A percentile compares a stretch with the other conserved stretches of the same genome.
These are phyloP conservation scores for Dasyurus viverrinus DNA, from an alignment of 2,113 vertebrate genomes.

Conservation along the genomic window DNA sequence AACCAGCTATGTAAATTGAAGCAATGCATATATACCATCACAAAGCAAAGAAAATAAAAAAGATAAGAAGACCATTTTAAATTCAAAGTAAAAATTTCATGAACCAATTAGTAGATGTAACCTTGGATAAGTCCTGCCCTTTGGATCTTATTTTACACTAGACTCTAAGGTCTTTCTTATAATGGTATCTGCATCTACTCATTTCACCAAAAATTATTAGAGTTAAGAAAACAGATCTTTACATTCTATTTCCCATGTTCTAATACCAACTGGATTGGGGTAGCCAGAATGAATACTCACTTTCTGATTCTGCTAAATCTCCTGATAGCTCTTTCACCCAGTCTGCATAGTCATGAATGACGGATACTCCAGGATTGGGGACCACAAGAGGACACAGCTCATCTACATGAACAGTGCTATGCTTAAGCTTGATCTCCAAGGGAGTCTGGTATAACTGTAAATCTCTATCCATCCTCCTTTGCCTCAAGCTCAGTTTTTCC, in stretches of 20 bases:
- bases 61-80: background rate
- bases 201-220: background rate
- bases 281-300: conserved; percentile 78
- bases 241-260: background rate
- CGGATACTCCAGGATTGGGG: conserved; percentile 88
- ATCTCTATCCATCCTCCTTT: conserved; percentile 76
- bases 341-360: conserved; percentile 92
- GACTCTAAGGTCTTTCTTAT: background rate
- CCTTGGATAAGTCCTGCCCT: background rate
- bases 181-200: background rate
- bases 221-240: conserved; percentile 18
- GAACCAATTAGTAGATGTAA: background rate
- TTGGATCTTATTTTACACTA: background rate
- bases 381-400: conserved; percentile 87
- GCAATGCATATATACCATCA: background rate
- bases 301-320: conserved; percentile 74
- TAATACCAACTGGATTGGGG: background rate
- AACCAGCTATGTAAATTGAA: background rate
- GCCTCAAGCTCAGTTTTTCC: conserved; percentile 89
- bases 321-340: conserved; percentile 86
- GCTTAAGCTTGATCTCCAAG: conserved; percentile 92
- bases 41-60: background rate
- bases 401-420: conserved; percentile 88
- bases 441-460: conserved; percentile 86
- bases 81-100: background rate